Base-by-base conservation (phyloP, 2,888 invertebrate species). In the Coecobrya sp. region DNA sequence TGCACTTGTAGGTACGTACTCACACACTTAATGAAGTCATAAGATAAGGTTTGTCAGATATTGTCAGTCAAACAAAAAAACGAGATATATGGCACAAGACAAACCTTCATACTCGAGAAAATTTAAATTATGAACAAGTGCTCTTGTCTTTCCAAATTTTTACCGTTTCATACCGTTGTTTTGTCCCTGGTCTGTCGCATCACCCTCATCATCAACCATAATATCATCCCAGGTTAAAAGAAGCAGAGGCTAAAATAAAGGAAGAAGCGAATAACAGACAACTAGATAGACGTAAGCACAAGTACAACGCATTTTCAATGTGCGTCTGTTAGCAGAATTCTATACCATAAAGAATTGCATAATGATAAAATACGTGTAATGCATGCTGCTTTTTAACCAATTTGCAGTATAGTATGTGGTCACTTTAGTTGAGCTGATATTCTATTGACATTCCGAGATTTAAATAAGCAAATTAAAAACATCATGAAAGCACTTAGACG, bases 111-210 rank as follows among this genome's bases (percentile, higher is more conserved):
- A 59, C 73, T 82, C 55, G 89, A 89, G 84, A 73, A 73, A 82
- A 25, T 55, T 84, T 55, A 84, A 89, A 84, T 81, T 82, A 45
- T 36, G 59, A 62, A n/a, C 11, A 68, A 81, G 45, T 62, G 65
- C 88, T 68, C 88, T 88, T 88, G 88, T 85, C 85, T 90, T 76
- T 85, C 62, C 62, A 85, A 90, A 85, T 62, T 85, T 90, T 84
- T 90, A 90, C 90, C 90, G 90, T 84, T 90, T 76, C 85, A 85
- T 25, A 65, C 84, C 85, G 90, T 90, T 88, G 88, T 81, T 89
- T 89, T 73, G 70, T 89, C 89, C 82, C 84, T 89, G 84, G 82
- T 89, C 89, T 89, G 89, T 55, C 89, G 59, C 73, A 30, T 89
- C 73, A 85, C 65, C 76, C 89, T 88, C 42, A 68, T 70, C 82